These are phyloP conservation scores for Imbricaverruca yamaguchii DNA, from an alignment of 2,888 invertebrate genomes.

Conservation along the genomic window DNA sequence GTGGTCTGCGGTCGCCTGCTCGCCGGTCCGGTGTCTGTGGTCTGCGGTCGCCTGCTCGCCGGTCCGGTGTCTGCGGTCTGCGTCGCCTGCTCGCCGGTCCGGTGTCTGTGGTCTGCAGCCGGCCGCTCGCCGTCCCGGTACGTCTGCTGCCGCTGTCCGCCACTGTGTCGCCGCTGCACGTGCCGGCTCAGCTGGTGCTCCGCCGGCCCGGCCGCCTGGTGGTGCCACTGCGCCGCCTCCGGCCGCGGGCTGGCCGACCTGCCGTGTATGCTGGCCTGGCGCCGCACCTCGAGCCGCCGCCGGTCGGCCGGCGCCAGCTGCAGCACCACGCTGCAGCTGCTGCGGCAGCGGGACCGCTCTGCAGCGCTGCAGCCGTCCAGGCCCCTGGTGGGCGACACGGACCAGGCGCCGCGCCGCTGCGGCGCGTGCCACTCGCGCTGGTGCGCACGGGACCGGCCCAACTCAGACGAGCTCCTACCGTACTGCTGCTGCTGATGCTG, in stretches of 20 bases:
- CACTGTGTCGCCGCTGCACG: background rate
- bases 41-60: no score
- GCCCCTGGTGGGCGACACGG: background rate
- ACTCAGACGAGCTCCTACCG: background rate
- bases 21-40: no score
- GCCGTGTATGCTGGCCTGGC: background rate
- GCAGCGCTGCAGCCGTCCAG: background rate
- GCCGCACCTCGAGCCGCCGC: background rate
- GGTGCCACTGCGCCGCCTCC: background rate
- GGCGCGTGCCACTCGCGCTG: background rate
- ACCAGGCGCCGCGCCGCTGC: background rate
- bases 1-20: no score
- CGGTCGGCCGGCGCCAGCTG: background rate
- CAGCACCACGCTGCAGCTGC: background rate
- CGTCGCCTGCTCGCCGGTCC: no score
- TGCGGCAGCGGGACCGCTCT: background rate
- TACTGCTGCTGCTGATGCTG: slow-evolving; percentile 12
- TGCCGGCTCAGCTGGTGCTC: background rate
- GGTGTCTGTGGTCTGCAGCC: no score
- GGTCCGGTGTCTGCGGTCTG: no score
- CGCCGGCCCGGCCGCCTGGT: background rate
- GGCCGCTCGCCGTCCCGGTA: no score
- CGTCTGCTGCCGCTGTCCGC: background rate
- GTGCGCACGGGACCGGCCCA: background rate
- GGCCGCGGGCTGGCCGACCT: background rate